A percentile compares a stretch with the other conserved stretches of the same genome.
These are phyloP conservation scores for Polia nebulosa DNA, from an alignment of 2,888 invertebrate species.

Conservation along the genomic window DNA sequence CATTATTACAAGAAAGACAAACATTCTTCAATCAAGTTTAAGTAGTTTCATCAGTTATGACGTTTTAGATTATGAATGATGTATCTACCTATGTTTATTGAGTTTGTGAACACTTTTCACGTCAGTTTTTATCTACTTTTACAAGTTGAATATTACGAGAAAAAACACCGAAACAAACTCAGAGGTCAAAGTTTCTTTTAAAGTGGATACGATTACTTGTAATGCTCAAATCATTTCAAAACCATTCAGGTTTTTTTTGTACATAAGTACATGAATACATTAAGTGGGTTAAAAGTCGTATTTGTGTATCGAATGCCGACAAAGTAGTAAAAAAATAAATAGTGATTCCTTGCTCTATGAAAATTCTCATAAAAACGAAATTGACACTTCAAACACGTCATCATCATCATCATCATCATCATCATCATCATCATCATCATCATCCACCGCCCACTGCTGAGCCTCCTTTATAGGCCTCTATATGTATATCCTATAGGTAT, in stretches of 20 bases:
- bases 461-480: too few species aligned
- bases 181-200: background rate
- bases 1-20: background rate
- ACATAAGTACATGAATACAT: background rate
- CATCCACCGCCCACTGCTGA: too few species aligned
- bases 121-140: too few species aligned
- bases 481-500: too few species aligned
- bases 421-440: too few species aligned
- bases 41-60: slow-evolving; percentile 8
- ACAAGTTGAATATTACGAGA: too few species aligned
- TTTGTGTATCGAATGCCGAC: background rate
- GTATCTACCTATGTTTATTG: background rate
- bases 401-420: too few species aligned
- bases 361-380: background rate
- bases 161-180: background rate
- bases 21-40: background rate
- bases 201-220: background rate
- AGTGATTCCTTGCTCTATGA: background rate
- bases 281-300: background rate
- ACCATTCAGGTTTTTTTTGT: background rate
- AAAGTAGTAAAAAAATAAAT: background rate
- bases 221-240: background rate
- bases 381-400: background rate
- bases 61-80: too few species aligned
- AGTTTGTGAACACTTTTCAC: background rate